Base-by-base conservation (phyloP, 2,888 invertebrate species). In the Timandra comae region DNA sequence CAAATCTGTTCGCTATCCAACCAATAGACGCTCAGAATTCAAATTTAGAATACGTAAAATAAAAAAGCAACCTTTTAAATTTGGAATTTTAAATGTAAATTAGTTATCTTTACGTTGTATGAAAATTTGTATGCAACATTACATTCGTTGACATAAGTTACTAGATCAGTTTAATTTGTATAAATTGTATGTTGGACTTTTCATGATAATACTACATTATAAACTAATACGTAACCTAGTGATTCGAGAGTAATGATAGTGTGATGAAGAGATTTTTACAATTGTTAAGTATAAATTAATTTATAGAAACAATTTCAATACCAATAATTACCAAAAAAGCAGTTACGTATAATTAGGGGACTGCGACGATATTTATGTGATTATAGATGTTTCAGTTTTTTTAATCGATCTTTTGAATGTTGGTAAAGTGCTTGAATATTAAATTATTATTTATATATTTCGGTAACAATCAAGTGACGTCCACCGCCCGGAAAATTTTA, bases 321-420 rank as follows among this genome's bases (percentile, higher is more conserved):
- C 85, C 85, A 85, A 85, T 85, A 80, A 81, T 82, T 84, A 85
- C 85, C 85, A 85, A 85, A 85, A 84, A 84, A 64, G 79, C 85
- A 80, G 81, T 80, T 70, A 78, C 70, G 73, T 78, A 70, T 77
- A 64, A 68, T 72, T 80, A 79, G 68, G 73, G 70, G 72, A 70
- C 79, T 81, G 78, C 81, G 73, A 67, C 66, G 56, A 62, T 59
- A 67, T 72, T 67, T 74, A 74, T 76, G 80, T 82, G 78, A 78
- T 79, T 76, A 63, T 77, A 75, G 75, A 65, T 70, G 67, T 63
- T 57, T 71, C 65, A 65, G 61, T 63, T 68, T 64, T 57, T 52
- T 25, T 16, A 4, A 24, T 9, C 10, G 9, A 10, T 25, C 25
- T 11, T 24, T 7, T 11, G 7, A 9, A 24, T 10, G 7, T 7